Percentiles rank a stretch among this genome's conserved stretches.
Evolutionary conservation across 2,113 vertebrate genomes (phyloP).

Genomic region (Plecturocebus donacophilus): DNA sequence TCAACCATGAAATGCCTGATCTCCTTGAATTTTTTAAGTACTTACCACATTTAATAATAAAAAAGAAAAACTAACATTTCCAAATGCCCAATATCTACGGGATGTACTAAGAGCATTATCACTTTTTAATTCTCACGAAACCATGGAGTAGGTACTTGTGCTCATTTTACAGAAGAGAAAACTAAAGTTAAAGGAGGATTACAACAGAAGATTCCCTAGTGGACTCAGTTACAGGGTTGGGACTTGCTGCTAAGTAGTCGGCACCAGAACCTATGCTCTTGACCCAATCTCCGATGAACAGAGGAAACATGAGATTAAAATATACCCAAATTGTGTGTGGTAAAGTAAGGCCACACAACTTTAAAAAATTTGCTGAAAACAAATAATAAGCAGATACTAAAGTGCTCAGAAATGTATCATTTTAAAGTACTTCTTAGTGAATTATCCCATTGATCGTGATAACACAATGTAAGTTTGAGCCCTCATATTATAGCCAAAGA

Average conservation of each 20-base stretch:
- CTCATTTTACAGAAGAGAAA: slow-evolving; percentile 13
- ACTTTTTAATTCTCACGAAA: not conserved
- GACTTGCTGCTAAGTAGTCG: not conserved
- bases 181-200: not conserved
- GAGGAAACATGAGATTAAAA: slow-evolving; percentile 32
- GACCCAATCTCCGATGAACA: not conserved
- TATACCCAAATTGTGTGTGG: not conserved
- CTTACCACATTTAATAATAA: not conserved
- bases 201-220: not conserved
- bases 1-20: not conserved
- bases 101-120: not conserved
- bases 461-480: not conserved
- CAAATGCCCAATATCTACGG: not conserved
- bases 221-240: not conserved
- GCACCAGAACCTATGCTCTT: not conserved
- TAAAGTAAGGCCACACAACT: not conserved
- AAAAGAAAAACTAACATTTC: not conserved
- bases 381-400: slow-evolving; percentile 5
- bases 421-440: not conserved
- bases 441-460: not conserved
- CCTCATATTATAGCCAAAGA: not conserved
- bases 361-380: not conserved
- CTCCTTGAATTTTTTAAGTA: not conserved
- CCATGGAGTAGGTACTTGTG: not conserved
- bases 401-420: not conserved